phyloP scores from a whole-genome alignment of 2,797 vertebrate species.

The Lepilemur septentrionalis region DNA sequence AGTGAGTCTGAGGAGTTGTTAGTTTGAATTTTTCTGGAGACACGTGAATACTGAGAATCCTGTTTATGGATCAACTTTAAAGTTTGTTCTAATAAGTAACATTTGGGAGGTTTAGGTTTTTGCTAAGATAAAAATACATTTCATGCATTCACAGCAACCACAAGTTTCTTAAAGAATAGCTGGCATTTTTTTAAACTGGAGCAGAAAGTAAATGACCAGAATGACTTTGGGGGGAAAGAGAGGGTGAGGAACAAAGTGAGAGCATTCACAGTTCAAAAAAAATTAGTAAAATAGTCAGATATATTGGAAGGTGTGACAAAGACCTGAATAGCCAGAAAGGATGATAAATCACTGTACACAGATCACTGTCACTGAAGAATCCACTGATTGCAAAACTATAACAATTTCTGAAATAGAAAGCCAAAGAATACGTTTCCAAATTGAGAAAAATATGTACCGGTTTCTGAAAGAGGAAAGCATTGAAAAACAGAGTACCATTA shows the following conservation, averaged over 20 bases:
- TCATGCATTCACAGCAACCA: neutral
- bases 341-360: conserved; percentile 63
- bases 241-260: neutral
- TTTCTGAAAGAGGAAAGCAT: neutral
- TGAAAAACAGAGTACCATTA: neutral
- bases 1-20: conserved; percentile 7
- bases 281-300: neutral
- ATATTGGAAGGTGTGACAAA: neutral
- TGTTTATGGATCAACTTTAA: neutral
- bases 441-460: neutral
- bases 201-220: conserved; percentile 43
- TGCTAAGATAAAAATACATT: neutral
- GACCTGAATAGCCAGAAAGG: conserved; percentile 29
- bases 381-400: conserved; percentile 51
- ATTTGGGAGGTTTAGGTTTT: neutral
- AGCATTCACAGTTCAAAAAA: neutral
- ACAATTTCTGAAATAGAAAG: conserved; percentile 66
- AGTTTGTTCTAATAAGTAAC: neutral
- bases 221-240: conserved; percentile 3
- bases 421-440: conserved; percentile 19
- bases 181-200: neutral
- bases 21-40: neutral
- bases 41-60: neutral
- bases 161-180: neutral
- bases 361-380: conserved; percentile 53